These are phyloP conservation scores for Dasyprocta punctata DNA, from an alignment of 2,113 vertebrate species.

Conservation along the genomic window DNA sequence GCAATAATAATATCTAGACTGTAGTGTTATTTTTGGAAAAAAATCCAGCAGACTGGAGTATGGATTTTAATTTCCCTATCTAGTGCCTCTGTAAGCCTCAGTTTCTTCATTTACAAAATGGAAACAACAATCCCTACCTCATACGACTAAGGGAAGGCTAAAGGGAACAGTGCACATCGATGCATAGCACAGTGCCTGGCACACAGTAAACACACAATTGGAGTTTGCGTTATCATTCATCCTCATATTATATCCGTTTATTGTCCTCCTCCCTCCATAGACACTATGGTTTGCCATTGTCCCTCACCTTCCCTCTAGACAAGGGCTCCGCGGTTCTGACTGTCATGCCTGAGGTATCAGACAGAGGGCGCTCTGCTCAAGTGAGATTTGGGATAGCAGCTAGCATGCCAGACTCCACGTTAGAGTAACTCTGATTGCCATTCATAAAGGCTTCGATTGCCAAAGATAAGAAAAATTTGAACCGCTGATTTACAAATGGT, in stretches of 20 bases:
- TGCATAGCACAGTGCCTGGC: constrained; percentile 57
- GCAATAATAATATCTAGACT: neutral
- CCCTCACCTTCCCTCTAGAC: neutral
- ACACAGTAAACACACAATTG: constrained; percentile 64
- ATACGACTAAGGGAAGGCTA: neutral
- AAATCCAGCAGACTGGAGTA: neutral
- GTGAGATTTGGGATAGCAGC: neutral
- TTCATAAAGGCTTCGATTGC: neutral
- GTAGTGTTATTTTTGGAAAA: neutral
- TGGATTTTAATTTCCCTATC: neutral
- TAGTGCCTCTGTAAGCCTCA: constrained; percentile 54
- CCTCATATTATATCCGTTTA: neutral
- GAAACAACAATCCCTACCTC: neutral
- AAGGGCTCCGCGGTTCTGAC: neutral
- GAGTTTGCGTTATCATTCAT: neutral
- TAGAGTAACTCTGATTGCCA: neutral
- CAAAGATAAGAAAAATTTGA: neutral
- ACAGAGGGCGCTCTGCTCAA: constrained; percentile 42
- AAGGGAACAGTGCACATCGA: neutral
- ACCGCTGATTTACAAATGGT: neutral
- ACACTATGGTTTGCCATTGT: neutral
- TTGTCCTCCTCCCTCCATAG: neutral
- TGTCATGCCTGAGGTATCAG: neutral
- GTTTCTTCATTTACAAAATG: constrained; percentile 69
- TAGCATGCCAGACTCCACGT: neutral